Percentiles rank a stretch among this genome's conserved stretches.
Evolutionary conservation across 2,113 vertebrate genomes (phyloP).

Genomic region (Anhinga rufa): DNA sequence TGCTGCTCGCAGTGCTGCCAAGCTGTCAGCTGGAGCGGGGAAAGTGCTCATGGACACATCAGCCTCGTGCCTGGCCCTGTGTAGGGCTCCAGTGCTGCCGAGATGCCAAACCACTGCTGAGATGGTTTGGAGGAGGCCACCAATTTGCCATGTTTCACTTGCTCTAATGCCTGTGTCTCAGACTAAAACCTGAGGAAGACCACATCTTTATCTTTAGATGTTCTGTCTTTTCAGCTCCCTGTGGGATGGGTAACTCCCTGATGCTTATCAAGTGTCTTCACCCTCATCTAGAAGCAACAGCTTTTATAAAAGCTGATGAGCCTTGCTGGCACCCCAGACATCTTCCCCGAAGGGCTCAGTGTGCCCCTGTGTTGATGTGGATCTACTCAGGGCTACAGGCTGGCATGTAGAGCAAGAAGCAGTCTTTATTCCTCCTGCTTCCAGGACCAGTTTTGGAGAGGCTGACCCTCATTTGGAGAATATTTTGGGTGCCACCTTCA

Average conservation of each 20-base stretch:
- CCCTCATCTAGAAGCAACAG: background rate
- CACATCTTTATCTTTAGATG: background rate
- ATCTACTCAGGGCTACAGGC: background rate
- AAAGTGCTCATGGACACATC: fast-evolving
- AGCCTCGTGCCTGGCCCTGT: background rate
- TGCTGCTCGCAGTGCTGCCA: fast-evolving
- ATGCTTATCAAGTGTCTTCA: background rate
- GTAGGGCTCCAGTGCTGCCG: background rate
- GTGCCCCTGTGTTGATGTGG: background rate
- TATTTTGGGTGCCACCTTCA: background rate
- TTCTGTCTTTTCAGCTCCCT: background rate
- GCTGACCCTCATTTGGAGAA: background rate
- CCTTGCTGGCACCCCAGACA: background rate
- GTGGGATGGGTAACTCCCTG: background rate
- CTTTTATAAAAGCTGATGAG: background rate
- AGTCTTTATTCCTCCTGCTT: background rate
- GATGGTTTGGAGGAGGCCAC: background rate
- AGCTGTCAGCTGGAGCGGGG: fast-evolving
- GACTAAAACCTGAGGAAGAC: background rate
- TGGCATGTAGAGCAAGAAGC: background rate
- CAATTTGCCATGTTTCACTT: background rate
- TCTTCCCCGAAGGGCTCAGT: background rate
- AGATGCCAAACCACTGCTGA: background rate
- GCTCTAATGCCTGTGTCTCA: background rate
- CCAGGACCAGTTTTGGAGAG: background rate